Evolutionary conservation across 2,888 invertebrate species (phyloP), one percentile per base, ranked within the genome.

Genomic region (Terebella lapidaria): DNA sequence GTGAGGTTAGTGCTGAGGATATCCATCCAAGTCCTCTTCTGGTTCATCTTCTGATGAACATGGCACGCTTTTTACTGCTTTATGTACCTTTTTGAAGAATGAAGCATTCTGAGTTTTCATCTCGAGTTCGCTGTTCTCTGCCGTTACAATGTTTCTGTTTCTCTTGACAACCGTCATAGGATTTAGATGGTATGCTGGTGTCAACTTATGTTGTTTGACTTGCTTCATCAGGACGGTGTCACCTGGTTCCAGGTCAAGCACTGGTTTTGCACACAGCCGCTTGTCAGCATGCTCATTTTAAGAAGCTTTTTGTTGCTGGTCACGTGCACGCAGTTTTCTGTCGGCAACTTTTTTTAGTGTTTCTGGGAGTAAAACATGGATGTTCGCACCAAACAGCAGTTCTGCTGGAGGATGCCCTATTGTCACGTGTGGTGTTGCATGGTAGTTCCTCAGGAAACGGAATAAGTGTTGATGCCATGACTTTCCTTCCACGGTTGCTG

Each of bases 401-500:
- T 35, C 42, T 35, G 42, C 42, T n/a, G n/a, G 5, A 4, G n/a
- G 4, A 22, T 1, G 15, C 25, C 2, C 22, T n/a, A 56, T 51
- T n/a, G 35, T 35, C 3, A 15, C 5, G 28, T 56, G 59, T 24
- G 59, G 59, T 0, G 56, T 56, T 10, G 49, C 49, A 1, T 51
- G 28, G 28, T 59, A 59, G 26, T 59, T 28, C 26, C 56, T 22
- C 1, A 59, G 45, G 27, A 59, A 56, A 18, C 20, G 4, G 52
- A 18, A 51, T 25, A 51, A 5, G 1, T 45, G 47, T 2, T 54
- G 59, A 15, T 47, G 54, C 59, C 59, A 59, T n/a, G n/a, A 27
- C 25, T 25, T 30, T n/a, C 2, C 10, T 15, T n/a, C n/a, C 20
- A 26, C 26, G 22, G 22, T 35, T n/a, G 58, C 56, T 26, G 51